Evolutionary conservation across 2,113 vertebrate genomes (phyloP).

Genomic region (Zootoca vivipara): DNA sequence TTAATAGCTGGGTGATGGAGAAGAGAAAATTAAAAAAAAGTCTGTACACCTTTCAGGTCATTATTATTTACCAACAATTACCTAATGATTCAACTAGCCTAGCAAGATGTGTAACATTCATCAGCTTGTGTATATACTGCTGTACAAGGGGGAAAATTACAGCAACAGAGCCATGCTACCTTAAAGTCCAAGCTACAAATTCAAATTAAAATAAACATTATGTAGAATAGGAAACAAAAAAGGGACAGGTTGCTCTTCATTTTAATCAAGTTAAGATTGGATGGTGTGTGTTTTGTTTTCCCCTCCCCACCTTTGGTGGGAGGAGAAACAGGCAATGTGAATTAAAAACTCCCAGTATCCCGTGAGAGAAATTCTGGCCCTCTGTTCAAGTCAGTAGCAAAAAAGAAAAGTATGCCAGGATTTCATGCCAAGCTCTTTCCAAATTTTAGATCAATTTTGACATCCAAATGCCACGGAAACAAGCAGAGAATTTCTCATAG

Average conservation of each 20-base stretch:
- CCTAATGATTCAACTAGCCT: slow-evolving; percentile 89
- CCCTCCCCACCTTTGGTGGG: slow-evolving; percentile 7
- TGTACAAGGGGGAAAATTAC: slow-evolving; percentile 85
- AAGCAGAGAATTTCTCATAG: background rate
- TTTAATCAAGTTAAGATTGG: slow-evolving; percentile 71
- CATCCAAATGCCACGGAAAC: background rate
- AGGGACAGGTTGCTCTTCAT: slow-evolving; percentile 71
- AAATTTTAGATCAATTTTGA: background rate
- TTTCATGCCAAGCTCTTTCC: background rate
- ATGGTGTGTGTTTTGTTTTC: background rate
- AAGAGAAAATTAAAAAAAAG: slow-evolving; percentile 58
- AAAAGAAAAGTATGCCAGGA: background rate
- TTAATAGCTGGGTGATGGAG: slow-evolving; percentile 57
- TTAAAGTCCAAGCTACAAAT: slow-evolving; percentile 97
- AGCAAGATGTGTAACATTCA: slow-evolving; percentile 94
- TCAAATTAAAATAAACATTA: slow-evolving; percentile 81
- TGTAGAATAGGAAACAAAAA: slow-evolving; percentile 67
- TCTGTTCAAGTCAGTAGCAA: slow-evolving; percentile 5
- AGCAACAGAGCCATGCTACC: slow-evolving; percentile 97
- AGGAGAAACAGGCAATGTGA: background rate
- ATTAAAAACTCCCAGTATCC: background rate
- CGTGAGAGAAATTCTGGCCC: background rate
- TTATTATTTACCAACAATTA: slow-evolving; percentile 80
- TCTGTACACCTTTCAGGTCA: slow-evolving; percentile 93
- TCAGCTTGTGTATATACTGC: slow-evolving; percentile 83